Evolutionary conservation across 2,113 vertebrate species (phyloP).

Genomic region (Rhinoptilus africanus): DNA sequence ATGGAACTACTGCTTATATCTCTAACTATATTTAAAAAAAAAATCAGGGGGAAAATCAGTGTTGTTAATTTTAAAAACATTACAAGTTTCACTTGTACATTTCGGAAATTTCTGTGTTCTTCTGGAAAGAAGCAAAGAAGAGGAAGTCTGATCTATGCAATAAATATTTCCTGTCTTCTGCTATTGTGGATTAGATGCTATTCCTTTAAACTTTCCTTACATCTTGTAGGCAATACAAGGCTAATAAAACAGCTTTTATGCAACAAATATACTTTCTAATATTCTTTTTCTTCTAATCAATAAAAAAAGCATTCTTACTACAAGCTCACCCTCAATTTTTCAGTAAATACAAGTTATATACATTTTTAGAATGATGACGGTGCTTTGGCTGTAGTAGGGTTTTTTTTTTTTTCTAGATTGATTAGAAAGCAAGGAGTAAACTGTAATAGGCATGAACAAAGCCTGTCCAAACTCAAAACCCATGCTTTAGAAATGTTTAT

Average conservation of each 20-base stretch:
- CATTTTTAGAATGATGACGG: background rate
- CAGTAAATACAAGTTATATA: background rate
- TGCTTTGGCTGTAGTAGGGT: background rate
- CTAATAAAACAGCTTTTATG: slow-evolving; percentile 41
- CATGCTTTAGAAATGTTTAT: background rate
- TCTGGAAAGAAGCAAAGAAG: background rate
- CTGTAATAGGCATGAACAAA: background rate
- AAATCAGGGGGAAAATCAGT: accelerated
- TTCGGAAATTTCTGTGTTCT: background rate
- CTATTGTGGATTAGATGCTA: background rate
- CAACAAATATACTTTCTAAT: slow-evolving; percentile 12
- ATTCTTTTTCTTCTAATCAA: background rate
- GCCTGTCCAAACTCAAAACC: background rate
- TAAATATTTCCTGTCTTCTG: slow-evolving; percentile 10
- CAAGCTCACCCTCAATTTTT: background rate
- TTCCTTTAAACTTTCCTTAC: slow-evolving; percentile 50
- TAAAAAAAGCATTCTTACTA: background rate
- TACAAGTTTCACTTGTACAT: background rate
- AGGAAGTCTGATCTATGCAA: background rate
- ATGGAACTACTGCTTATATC: background rate
- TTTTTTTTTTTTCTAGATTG: background rate
- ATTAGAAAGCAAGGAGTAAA: background rate
- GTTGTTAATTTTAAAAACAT: background rate
- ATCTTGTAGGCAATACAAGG: slow-evolving; percentile 43
- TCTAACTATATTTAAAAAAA: background rate